Conservation (phyloP, 2,888 invertebrate genomes). For the Melanargia galathea region DNA sequence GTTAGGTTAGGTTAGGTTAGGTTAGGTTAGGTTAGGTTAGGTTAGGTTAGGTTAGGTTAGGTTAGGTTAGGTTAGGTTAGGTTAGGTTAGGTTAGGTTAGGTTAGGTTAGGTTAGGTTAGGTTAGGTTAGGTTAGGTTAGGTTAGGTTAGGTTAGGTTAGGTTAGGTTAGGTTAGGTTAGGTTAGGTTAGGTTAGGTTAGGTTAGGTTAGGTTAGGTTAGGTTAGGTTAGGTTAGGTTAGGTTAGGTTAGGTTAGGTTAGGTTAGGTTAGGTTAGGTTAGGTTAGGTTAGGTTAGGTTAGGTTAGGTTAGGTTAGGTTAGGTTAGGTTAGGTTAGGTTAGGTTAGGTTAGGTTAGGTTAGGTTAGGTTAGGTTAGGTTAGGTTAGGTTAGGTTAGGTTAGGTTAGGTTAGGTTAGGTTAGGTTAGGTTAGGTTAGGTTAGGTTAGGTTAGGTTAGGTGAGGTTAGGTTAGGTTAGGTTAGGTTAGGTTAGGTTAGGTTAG, state of each 20-base stretch:
- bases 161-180: constrained; percentile 30
- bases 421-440: constrained; percentile 34
- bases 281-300: constrained; percentile 39
- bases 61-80: constrained; percentile 1
- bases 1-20: constrained; percentile 28
- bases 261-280: constrained; percentile 38
- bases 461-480: constrained; percentile 2
- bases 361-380: constrained; percentile 33
- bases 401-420: constrained; percentile 29
- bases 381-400: constrained; percentile 29
- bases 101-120: constrained; percentile 11
- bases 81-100: constrained; percentile 10
- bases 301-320: constrained; percentile 38
- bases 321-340: constrained; percentile 33
- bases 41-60: constrained; percentile 14
- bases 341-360: constrained; percentile 31
- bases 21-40: constrained; percentile 30
- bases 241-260: constrained; percentile 32
- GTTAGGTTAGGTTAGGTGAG: constrained; percentile 33
- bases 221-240: constrained; percentile 23
- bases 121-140: constrained; percentile 22
- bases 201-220: constrained; percentile 28
- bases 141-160: constrained; percentile 31
- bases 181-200: constrained; percentile 24
- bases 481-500: constrained; percentile 20